These are phyloP conservation scores for Nothobranchius kuhntae DNA, from an alignment of 2,113 vertebrate genomes.

Conservation along the genomic window DNA sequence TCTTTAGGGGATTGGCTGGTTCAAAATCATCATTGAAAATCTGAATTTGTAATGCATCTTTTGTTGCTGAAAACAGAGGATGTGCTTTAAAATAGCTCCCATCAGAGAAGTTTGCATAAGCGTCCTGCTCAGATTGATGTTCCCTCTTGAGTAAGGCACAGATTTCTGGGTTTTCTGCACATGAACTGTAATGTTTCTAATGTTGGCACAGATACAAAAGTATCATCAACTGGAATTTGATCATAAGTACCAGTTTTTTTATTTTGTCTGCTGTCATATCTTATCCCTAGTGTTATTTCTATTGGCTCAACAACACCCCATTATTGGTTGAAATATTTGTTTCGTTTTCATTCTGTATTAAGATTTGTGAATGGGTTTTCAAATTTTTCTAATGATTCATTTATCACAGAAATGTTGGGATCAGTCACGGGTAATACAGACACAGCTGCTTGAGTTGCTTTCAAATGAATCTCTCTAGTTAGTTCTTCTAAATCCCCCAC, in stretches of 20 bases:
- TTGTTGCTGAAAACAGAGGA: neutral
- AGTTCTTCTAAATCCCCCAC: neutral
- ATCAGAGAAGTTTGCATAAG: slow-evolving; percentile 12
- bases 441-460: neutral
- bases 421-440: neutral
- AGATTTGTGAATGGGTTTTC: neutral
- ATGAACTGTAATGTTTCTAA: slow-evolving; percentile 19
- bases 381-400: slow-evolving; percentile 1
- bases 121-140: neutral
- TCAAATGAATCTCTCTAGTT: neutral
- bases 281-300: neutral
- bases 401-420: neutral
- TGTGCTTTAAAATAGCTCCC: slow-evolving; percentile 25
- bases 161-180: slow-evolving; percentile 23
- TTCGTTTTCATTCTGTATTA: slow-evolving; percentile 3
- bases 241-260: slow-evolving; percentile 16
- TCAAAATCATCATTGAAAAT: slow-evolving; percentile 15
- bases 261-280: neutral
- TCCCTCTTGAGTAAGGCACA: neutral
- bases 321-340: slow-evolving; percentile 1
- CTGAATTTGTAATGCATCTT: slow-evolving; percentile 17
- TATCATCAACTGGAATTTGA: neutral
- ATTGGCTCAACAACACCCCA: slow-evolving; percentile 1
- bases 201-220: slow-evolving; percentile 1
- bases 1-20: slow-evolving; percentile 9